phyloP scores from a whole-genome alignment of 2,888 invertebrate species.

The Drosophila eohydei region DNA sequence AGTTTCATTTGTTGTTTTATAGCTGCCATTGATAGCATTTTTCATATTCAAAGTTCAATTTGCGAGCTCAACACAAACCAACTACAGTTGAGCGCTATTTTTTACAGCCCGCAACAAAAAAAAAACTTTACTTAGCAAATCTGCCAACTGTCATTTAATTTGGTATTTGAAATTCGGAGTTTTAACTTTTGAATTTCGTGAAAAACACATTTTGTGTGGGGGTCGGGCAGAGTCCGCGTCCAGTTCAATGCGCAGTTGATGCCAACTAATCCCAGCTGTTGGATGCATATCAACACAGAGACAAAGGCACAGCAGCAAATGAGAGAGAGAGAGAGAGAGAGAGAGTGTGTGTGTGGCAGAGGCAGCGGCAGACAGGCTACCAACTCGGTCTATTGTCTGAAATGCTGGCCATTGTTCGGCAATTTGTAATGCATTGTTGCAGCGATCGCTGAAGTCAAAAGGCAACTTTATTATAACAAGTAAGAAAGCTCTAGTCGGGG shows the following conservation, averaged over 20 bases:
- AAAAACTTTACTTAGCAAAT: slow-evolving; percentile 20
- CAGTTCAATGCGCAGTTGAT: slow-evolving; percentile 65
- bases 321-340: neutral
- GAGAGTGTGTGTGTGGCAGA: neutral
- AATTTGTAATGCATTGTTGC: slow-evolving; percentile 73
- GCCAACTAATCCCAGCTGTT: slow-evolving; percentile 71
- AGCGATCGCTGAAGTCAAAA: slow-evolving; percentile 12
- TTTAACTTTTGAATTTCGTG: slow-evolving; percentile 18
- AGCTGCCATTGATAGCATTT: neutral
- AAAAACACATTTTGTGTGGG: neutral
- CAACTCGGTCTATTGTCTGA: slow-evolving; percentile 50
- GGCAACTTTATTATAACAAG: slow-evolving; percentile 31
- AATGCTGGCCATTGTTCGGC: slow-evolving; percentile 57
- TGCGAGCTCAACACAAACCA: slow-evolving; percentile 1
- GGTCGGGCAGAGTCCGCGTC: neutral
- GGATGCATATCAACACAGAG: slow-evolving; percentile 33
- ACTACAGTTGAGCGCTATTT: neutral
- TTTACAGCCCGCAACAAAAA: neutral
- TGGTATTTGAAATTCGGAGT: slow-evolving; percentile 44
- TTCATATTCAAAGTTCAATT: slow-evolving; percentile 23
- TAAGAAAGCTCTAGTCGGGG: too few species aligned
- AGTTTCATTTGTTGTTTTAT: slow-evolving; percentile 1
- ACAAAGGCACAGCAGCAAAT: neutral
- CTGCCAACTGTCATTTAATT: slow-evolving; percentile 37
- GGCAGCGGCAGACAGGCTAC: slow-evolving; percentile 31